Base-by-base conservation (phyloP, 2,888 invertebrate species). In the Trichogramma dendrolimi region DNA sequence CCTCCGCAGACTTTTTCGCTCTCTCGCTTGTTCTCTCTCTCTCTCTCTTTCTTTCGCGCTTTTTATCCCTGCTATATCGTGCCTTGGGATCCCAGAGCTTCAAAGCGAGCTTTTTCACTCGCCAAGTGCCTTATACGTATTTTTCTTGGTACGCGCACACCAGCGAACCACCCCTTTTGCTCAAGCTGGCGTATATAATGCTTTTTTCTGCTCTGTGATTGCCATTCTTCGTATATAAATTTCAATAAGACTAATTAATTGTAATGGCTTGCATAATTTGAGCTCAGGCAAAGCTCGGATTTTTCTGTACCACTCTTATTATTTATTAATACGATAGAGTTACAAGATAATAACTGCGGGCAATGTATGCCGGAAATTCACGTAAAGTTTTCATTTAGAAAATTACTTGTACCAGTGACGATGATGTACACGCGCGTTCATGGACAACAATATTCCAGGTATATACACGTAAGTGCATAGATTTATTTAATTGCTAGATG, bases 201-300 rank as follows among this genome's bases (percentile, higher is more conserved):
- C n/a, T 46, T 46, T 46, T 27, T 50, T 27, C 27, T 27, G 27
- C 57, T 56, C 53, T 70, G 67, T 78, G 76, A 78, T 78, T 77
- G 70, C 75, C 65, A 75, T 75, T 73, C 72, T 71, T 73, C 70
- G 71, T 72, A 77, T 27, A 27, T 77, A 75, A 78, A 77, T 78
- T 76, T 77, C 76, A 75, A 76, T 76, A 74, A 75, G 76, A 72
- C 76, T 78, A 77, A 78, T 78, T 77, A 77, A 78, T 77, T 74
- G 77, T 75, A 74, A 74, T 72, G 72, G 74, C 70, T 71, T 70
- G 74, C 73, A 74, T 76, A 75, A 77, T 76, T 75, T 68, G 27
- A 67, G 68, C 71, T 73, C 65, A 46, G 46, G 27, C 27, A 27
- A 27, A 27, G 27, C 27, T 27, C 27, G 27, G 27, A 27, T 27